phyloP scores from a whole-genome alignment of 2,888 invertebrate species.

The Acanthoscelides obtectus region DNA sequence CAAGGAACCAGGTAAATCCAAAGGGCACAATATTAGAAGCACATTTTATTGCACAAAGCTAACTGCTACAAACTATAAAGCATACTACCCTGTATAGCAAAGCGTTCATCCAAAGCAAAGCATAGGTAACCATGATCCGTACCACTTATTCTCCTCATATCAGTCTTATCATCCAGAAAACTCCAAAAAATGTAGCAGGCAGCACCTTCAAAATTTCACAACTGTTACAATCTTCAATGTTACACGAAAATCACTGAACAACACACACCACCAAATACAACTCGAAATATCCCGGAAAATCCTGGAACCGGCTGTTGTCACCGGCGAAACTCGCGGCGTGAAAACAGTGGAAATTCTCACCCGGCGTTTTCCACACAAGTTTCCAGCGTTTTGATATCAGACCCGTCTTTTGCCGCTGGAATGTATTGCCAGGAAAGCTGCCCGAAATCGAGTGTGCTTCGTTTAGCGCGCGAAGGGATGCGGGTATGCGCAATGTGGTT shows the following conservation, averaged over 20 bases:
- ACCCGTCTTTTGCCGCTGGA: neutral
- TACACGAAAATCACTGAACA: neutral
- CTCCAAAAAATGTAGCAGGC: neutral
- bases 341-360: neutral
- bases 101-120: neutral
- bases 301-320: neutral
- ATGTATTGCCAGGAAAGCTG: slow-evolving; percentile 3
- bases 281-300: neutral
- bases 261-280: neutral
- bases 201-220: too few relatives aligned
- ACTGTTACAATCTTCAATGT: neutral
- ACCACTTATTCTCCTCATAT: slow-evolving; percentile 12
- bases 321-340: neutral
- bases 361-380: too few relatives aligned
- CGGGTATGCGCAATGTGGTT: slow-evolving; percentile 9
- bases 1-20: too few relatives aligned
- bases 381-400: neutral
- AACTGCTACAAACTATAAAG: too few relatives aligned
- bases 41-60: neutral
- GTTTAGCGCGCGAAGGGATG: slow-evolving; percentile 3
- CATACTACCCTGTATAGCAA: neutral
- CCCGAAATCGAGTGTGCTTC: slow-evolving; percentile 8
- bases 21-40: too few relatives aligned
- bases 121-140: neutral
- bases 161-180: slow-evolving; percentile 7